phyloP scores from a whole-genome alignment of 1,140 invertebrate genomes.

The Andrena cerasifolii region DNA sequence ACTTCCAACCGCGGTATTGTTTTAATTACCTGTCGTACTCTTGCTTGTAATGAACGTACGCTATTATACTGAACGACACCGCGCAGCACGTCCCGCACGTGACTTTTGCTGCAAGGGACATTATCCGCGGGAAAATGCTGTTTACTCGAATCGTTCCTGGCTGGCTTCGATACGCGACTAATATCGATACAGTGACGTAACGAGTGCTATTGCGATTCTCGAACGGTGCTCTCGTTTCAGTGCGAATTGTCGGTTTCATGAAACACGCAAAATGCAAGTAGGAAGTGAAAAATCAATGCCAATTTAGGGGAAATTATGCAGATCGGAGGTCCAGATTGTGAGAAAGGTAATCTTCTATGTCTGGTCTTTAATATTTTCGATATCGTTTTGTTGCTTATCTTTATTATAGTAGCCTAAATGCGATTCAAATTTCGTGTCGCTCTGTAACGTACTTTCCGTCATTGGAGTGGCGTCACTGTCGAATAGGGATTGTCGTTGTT shows the following conservation, averaged over 20 bases:
- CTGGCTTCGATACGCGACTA: too few relatives aligned
- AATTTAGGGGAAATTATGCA: too few relatives aligned
- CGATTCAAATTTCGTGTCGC: neutral
- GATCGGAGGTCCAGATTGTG: too few relatives aligned
- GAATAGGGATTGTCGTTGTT: neutral
- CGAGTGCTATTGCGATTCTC: neutral
- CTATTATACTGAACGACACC: constrained; percentile 82
- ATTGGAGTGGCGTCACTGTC: neutral
- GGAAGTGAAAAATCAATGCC: too few relatives aligned
- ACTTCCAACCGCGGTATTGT: neutral
- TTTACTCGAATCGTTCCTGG: neutral
- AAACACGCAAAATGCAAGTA: too few relatives aligned
- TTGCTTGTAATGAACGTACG: constrained; percentile 87
- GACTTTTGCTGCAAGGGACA: constrained; percentile 84
- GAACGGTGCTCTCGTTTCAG: neutral
- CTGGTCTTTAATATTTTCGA: too few relatives aligned
- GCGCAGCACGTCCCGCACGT: constrained; percentile 79
- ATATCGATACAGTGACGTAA: neutral
- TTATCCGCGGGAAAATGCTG: constrained; percentile 54
- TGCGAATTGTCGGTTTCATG: too few relatives aligned
- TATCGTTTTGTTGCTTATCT: too few relatives aligned
- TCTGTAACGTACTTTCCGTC: too few relatives aligned
- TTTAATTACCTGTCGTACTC: constrained; percentile 83
- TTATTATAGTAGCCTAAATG: too few relatives aligned
- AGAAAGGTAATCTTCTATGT: too few relatives aligned